Evolutionary conservation across 2,797 vertebrate genomes (phyloP), one percentile per base, ranked within the genome.

Genomic region (Sebastes matsubarae): DNA sequence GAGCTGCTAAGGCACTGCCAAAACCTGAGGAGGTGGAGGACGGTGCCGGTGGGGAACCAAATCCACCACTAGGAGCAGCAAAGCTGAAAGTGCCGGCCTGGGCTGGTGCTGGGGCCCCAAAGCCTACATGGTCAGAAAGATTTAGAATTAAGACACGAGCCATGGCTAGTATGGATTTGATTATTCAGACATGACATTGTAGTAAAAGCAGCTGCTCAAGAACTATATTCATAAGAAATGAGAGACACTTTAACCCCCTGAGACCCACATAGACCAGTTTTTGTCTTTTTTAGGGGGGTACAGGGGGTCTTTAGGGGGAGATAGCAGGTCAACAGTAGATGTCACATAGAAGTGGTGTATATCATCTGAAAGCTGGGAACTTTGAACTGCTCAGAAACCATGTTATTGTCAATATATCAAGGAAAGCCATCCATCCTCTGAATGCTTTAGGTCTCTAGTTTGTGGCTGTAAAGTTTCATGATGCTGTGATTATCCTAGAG

Each of bases 81-180:
- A 99, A 96, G 84, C 96, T 97, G 85, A 97, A 98, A 46, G 61
- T 78, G 72, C 80, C 91, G 42, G 86, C 66, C 80, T 87, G 96
- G 89, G 50, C 89, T 90, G 93, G 72, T 88, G 65, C 88, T 92
- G 88, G 25, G 77, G 80, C 82, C 4, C 90, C 89, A 72, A 96
- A 96, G 38, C 84, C 97, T 97, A 71, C 10, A 86, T 3, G 34
- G 36, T 55, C 16, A 75, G 34, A 83, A 29, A 60, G n/a, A 80
- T 18, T 71, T 20, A 36, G 2, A 81, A 8, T 73, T 25, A 69
- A 38, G n/a, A 80, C 29, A 20, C 4, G 29, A 20, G 25, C 2
- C 16, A 67, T 4, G 2, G 9, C 10, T 16, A 4, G 18, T 6
- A 29, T 42, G 8, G 3, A 30, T 73, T 18, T 14, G 11, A 66